These are phyloP conservation scores for Tragelaphus imberbis DNA, from an alignment of 2,113 vertebrate species.

Conservation along the genomic window DNA sequence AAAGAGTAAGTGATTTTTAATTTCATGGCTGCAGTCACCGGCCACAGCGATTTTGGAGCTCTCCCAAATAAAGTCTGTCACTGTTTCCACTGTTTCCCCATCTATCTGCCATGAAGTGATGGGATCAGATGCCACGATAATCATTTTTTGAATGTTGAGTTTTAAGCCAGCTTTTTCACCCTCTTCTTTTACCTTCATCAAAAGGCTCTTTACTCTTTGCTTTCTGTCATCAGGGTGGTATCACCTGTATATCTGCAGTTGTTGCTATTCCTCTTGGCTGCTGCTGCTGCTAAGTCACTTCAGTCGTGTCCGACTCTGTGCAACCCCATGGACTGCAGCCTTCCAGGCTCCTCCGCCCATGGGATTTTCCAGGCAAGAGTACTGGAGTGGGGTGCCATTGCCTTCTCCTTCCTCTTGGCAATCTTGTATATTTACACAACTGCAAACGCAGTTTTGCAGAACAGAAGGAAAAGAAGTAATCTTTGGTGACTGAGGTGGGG, in stretches of 20 bases:
- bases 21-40: background rate
- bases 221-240: background rate
- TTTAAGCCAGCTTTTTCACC: background rate
- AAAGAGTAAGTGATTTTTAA: background rate
- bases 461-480: background rate
- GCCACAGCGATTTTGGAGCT: background rate
- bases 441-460: background rate
- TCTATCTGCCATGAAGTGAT: background rate
- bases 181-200: background rate
- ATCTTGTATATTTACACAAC: background rate
- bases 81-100: background rate
- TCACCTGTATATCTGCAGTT: background rate
- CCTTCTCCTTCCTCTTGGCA: background rate
- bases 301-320: too few relatives aligned
- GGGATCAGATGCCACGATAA: background rate
- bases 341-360: too few relatives aligned
- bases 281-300: too few relatives aligned
- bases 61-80: background rate
- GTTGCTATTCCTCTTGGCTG: background rate
- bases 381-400: too few relatives aligned
- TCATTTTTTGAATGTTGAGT: background rate
- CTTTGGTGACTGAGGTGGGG: background rate
- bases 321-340: too few relatives aligned
- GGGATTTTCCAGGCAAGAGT: too few relatives aligned
- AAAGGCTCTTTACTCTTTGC: background rate